Percentiles rank a stretch among this genome's conserved stretches.
These are phyloP conservation scores for Hypomesus transpacificus DNA, from an alignment of 2,113 vertebrate species.

Conservation along the genomic window DNA sequence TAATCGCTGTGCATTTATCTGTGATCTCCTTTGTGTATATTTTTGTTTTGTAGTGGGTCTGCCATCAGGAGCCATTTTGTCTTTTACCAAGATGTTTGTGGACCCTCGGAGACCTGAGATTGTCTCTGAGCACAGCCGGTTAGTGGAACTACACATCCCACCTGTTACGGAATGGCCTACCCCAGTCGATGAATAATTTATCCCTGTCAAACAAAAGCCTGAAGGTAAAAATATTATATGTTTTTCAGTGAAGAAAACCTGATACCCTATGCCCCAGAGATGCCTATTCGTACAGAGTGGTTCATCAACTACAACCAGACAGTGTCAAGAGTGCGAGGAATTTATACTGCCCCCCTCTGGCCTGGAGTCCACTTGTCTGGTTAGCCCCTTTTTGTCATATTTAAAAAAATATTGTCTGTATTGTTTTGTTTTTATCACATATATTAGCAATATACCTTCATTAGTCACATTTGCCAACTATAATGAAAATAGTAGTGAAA, in stretches of 20 bases:
- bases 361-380: constrained; percentile 94
- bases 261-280: constrained; percentile 93
- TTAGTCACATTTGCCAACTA: no score
- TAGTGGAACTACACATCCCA: constrained; percentile 30
- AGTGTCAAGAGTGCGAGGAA: constrained; percentile 85
- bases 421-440: no score
- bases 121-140: constrained; percentile 91
- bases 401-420: no score
- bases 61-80: constrained; percentile 91
- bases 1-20: neutral
- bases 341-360: constrained; percentile 95
- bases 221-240: neutral
- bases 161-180: neutral
- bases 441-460: no score
- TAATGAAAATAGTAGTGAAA: no score
- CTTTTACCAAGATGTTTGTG: constrained; percentile 93
- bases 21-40: neutral
- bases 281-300: constrained; percentile 91
- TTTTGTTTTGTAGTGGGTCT: constrained; percentile 79
- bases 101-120: constrained; percentile 94
- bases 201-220: neutral
- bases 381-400: constrained; percentile 61
- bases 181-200: neutral
- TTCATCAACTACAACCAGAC: constrained; percentile 99
- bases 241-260: constrained; percentile 91